These are phyloP conservation scores for Asarcornis scutulata DNA, from an alignment of 2,113 vertebrate species.

Conservation along the genomic window DNA sequence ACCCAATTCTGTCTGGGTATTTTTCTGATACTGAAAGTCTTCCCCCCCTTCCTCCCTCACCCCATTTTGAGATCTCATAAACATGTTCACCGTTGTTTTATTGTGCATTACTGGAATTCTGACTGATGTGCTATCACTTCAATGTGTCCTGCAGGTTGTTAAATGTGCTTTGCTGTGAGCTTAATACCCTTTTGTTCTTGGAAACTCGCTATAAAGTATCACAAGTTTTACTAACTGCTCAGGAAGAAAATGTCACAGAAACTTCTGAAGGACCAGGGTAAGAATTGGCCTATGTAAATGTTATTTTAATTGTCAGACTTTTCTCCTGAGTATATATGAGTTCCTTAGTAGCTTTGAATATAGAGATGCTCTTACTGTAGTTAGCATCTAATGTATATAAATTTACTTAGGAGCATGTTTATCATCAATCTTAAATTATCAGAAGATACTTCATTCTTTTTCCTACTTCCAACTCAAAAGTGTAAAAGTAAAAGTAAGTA, in stretches of 20 bases:
- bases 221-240: slow-evolving; percentile 84
- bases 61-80: not conserved
- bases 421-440: not conserved
- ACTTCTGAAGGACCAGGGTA: slow-evolving; percentile 74
- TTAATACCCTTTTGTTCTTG: slow-evolving; percentile 89
- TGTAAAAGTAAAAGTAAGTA: not conserved
- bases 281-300: slow-evolving; percentile 13
- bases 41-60: not conserved
- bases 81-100: not conserved
- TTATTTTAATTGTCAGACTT: not conserved
- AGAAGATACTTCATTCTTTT: not conserved
- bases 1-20: not conserved
- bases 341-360: not conserved
- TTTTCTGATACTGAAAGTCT: not conserved
- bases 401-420: not conserved
- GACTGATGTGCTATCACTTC: not conserved
- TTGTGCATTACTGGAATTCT: not conserved
- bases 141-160: slow-evolving; percentile 81
- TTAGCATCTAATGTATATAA: not conserved
- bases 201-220: slow-evolving; percentile 90
- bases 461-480: not conserved
- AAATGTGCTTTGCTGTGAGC: slow-evolving; percentile 88
- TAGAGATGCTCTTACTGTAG: not conserved
- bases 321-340: not conserved
- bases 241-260: slow-evolving; percentile 83